A percentile compares a stretch with the other conserved stretches of the same genome.
These are phyloP conservation scores for Passer domesticus DNA, from an alignment of 2,113 vertebrate genomes.

Conservation along the genomic window DNA sequence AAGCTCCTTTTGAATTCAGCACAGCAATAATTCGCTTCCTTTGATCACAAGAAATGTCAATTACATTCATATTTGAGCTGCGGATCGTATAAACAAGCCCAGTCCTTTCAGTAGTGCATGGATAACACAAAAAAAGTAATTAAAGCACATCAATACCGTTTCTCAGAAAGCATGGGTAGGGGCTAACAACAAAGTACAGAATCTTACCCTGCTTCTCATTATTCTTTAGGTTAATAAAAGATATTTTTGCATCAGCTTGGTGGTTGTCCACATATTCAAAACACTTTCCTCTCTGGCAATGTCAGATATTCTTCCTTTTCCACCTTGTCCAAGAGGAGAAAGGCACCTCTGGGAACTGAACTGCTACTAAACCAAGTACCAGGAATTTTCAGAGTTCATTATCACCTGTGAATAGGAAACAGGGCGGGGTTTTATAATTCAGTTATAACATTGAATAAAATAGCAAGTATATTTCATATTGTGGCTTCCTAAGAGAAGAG, in stretches of 20 bases:
- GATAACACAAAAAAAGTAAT: slow-evolving; percentile 39
- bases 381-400: not conserved
- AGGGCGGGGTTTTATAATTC: not conserved
- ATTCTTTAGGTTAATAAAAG: not conserved
- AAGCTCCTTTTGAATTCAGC: not conserved
- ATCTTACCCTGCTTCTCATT: not conserved
- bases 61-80: not conserved
- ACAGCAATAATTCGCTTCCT: not conserved
- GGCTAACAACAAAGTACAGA: not conserved
- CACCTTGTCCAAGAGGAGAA: not conserved
- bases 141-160: slow-evolving; percentile 31
- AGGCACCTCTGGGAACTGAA: not conserved
- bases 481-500: not conserved
- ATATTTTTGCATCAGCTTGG: not conserved
- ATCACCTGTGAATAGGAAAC: not conserved
- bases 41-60: slow-evolving; percentile 43
- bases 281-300: not conserved
- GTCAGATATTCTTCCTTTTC: not conserved
- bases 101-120: not conserved
- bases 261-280: not conserved
- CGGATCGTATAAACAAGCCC: slow-evolving; percentile 20
- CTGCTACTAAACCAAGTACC: fast-evolving
- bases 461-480: fast-evolving
- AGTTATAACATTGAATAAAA: not conserved
- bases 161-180: not conserved